Percentiles rank a stretch among this genome's conserved stretches.
Conservation (phyloP, 2,113 vertebrate genomes). For the Mola mola region DNA sequence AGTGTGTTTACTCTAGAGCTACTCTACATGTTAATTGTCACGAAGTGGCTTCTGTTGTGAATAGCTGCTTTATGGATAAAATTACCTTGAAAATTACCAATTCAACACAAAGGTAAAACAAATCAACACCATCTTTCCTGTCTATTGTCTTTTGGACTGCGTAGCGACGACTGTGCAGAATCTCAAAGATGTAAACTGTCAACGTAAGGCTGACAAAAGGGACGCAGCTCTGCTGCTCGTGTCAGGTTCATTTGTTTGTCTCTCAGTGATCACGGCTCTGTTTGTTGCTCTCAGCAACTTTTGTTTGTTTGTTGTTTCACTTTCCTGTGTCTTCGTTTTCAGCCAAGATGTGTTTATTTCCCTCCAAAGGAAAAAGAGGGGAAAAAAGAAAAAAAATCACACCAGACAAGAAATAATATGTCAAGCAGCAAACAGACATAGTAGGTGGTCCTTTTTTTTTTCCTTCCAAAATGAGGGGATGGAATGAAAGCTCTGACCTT, state of each 20-base stretch:
- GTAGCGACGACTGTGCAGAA: neutral
- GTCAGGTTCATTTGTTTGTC: constrained; percentile 14
- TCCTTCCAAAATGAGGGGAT: constrained; percentile 49
- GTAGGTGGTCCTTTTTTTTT: constrained; percentile 44
- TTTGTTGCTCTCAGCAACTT: constrained; percentile 33
- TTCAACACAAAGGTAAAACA: too few species aligned
- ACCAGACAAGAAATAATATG: constrained; percentile 52
- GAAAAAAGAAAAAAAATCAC: constrained; percentile 9
- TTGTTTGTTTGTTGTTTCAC: constrained; percentile 29
- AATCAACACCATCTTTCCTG: too few species aligned
- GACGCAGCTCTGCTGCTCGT: constrained; percentile 7
- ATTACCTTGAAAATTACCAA: too few species aligned
- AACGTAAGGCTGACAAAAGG: constrained; percentile 15
- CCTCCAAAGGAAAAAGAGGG: neutral
- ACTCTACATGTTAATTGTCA: too few species aligned
- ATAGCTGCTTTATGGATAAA: too few species aligned
- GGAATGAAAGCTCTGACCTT: constrained; percentile 66
- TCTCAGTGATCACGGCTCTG: constrained; percentile 12
- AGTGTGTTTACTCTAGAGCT: too few species aligned
- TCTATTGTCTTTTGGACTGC: neutral
- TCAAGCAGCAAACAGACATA: constrained; percentile 42
- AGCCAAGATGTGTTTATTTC: constrained; percentile 20
- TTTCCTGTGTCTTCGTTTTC: constrained; percentile 20
- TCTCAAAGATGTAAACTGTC: constrained; percentile 19
- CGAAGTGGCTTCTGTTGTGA: too few species aligned